Percentiles rank a stretch among this genome's conserved stretches.
phyloP scores from a whole-genome alignment of 2,888 invertebrate species.

The Ecliptopera silaceata region DNA sequence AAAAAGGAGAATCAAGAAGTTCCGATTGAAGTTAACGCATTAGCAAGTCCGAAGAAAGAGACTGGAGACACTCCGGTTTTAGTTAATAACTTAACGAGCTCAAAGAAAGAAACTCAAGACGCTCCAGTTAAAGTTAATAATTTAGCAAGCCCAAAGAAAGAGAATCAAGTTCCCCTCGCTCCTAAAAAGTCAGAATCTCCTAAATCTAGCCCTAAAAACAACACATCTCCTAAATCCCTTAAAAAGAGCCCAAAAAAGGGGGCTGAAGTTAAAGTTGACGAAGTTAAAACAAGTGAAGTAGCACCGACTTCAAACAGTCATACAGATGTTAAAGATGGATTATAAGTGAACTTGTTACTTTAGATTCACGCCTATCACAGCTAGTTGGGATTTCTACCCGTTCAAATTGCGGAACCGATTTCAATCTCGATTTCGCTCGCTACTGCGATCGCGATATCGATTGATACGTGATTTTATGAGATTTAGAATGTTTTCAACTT shows the following conservation, averaged over 20 bases:
- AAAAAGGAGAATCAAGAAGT: not conserved
- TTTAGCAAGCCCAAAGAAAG: not conserved
- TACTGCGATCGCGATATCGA: too few relatives aligned
- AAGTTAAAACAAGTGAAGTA: not conserved
- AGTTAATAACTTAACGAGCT: not conserved
- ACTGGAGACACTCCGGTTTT: too few relatives aligned
- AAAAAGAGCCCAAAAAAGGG: conserved; percentile 5
- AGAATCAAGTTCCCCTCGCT: not conserved
- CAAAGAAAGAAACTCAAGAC: not conserved
- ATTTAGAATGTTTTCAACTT: too few relatives aligned
- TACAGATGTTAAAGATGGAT: not conserved
- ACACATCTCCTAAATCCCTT: conserved; percentile 8
- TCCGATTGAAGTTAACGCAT: too few relatives aligned
- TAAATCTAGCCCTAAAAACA: conserved; percentile 18
- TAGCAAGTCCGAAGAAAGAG: not conserved
- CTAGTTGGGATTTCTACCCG: too few relatives aligned
- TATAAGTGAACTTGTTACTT: not conserved
- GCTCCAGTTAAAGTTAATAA: too few relatives aligned
- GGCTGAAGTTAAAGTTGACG: not conserved
- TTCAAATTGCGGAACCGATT: too few relatives aligned
- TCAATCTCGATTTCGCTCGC: too few relatives aligned
- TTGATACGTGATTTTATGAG: too few relatives aligned
- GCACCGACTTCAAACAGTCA: not conserved
- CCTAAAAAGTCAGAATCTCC: conserved; percentile 14
- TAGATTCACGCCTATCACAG: too few relatives aligned